Evolutionary conservation across 2,888 invertebrate genomes (phyloP).

Genomic region (Geotrupes spiniger): DNA sequence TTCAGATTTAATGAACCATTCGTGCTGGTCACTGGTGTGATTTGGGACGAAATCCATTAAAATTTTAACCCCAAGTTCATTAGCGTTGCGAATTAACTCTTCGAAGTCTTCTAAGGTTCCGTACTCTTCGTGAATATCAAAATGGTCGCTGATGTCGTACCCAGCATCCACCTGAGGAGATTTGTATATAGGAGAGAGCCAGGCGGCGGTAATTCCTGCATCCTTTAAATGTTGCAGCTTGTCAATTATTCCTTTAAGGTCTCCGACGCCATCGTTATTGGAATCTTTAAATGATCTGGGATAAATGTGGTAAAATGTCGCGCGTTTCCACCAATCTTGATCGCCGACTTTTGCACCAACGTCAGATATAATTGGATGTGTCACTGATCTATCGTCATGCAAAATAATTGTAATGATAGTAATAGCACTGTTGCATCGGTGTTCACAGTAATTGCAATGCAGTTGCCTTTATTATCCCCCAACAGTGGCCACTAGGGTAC

Average conservation of each 20-base stretch:
- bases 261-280: constrained; percentile 70
- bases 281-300: constrained; percentile 79
- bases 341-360: not conserved
- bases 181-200: constrained; percentile 70
- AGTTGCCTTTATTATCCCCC: too few species aligned
- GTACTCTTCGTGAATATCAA: constrained; percentile 56
- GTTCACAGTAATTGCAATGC: too few species aligned
- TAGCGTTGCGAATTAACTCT: constrained; percentile 45
- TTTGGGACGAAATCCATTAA: constrained; percentile 39
- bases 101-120: constrained; percentile 60
- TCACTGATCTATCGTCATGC: too few species aligned
- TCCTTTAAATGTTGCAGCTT: constrained; percentile 37
- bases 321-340: constrained; percentile 71
- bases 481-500: too few species aligned
- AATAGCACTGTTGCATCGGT: too few species aligned
- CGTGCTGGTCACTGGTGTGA: constrained; percentile 69
- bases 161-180: constrained; percentile 66
- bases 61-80: constrained; percentile 45
- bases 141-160: constrained; percentile 62
- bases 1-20: constrained; percentile 73
- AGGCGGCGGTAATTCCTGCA: constrained; percentile 61
- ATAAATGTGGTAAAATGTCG: constrained; percentile 77
- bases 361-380: too few species aligned
- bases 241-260: constrained; percentile 52
- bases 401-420: too few species aligned